These are phyloP conservation scores for Hipposideros armiger DNA, from an alignment of 2,113 vertebrate genomes.

Conservation along the genomic window DNA sequence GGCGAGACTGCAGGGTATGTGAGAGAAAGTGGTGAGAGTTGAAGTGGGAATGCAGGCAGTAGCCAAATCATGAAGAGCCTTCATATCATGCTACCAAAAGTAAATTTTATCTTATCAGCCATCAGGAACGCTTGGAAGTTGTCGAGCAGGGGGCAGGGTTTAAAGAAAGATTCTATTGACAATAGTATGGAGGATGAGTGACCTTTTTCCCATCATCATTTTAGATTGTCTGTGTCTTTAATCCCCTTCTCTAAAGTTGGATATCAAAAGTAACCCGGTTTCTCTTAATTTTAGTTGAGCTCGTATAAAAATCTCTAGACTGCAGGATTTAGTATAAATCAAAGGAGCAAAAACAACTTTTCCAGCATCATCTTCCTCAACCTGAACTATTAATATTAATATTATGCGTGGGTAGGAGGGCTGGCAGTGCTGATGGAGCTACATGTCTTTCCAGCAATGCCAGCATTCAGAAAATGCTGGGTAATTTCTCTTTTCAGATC, in stretches of 20 bases:
- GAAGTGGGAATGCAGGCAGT: background rate
- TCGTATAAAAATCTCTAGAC: background rate
- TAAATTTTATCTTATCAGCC: background rate
- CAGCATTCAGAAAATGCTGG: constrained; percentile 16
- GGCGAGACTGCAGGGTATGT: background rate
- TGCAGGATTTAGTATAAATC: background rate
- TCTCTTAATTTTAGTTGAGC: constrained; percentile 1
- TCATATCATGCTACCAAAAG: background rate
- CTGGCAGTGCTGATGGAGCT: constrained; percentile 6
- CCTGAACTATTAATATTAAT: background rate
- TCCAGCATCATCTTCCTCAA: background rate
- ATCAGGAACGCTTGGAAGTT: background rate
- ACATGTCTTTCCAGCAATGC: background rate
- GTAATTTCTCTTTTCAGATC: constrained; percentile 50
- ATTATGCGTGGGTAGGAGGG: background rate
- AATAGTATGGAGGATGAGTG: background rate
- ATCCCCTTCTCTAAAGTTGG: background rate
- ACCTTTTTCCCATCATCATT: background rate
- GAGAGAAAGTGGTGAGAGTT: background rate
- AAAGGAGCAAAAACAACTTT: constrained; percentile 11
- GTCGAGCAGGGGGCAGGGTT: background rate
- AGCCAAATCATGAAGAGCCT: background rate
- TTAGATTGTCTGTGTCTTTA: background rate
- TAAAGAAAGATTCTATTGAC: background rate
- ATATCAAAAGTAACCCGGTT: background rate